These are phyloP conservation scores for Brachymystax lenok DNA, from an alignment of 2,797 vertebrate genomes.

Conservation along the genomic window DNA sequence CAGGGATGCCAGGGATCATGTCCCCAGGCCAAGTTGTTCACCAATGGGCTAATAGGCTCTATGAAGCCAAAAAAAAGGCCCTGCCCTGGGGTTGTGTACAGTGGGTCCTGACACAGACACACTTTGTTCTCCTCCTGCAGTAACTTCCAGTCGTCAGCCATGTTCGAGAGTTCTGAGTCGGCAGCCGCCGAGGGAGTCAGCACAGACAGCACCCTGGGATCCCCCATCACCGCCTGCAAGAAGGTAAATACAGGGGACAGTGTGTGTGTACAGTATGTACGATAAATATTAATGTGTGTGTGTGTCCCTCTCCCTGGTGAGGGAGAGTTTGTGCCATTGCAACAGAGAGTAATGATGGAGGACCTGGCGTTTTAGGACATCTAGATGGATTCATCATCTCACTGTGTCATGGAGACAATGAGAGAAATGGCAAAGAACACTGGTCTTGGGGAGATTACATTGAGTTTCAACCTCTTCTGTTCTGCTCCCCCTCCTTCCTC, in stretches of 20 bases:
- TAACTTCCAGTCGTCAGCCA: conserved; percentile 83
- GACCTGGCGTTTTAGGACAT: conserved; percentile 48
- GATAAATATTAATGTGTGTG: neutral
- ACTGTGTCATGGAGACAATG: conserved; percentile 40
- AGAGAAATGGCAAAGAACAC: conserved; percentile 51
- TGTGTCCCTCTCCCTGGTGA: conserved; percentile 8
- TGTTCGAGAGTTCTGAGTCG: conserved; percentile 80
- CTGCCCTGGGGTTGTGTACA: neutral
- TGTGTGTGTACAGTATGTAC: neutral
- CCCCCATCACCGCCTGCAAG: conserved; percentile 88
- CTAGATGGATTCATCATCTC: conserved; percentile 60
- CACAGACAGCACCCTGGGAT: conserved; percentile 76
- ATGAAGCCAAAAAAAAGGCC: neutral
- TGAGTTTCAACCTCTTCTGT: conserved; percentile 47
- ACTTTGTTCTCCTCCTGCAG: conserved; percentile 66
- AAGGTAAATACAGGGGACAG: conserved; percentile 78
- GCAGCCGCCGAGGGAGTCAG: conserved; percentile 71
- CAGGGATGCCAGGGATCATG: conserved; percentile 6
- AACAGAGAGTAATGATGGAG: neutral
- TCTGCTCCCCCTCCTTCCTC: neutral
- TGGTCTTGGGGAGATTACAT: conserved; percentile 54
- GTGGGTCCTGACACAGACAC: no score
- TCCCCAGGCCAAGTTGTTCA: neutral
- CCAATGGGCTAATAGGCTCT: conserved; percentile 1
- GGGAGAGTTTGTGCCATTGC: neutral